These are phyloP conservation scores for Eulithis testata DNA, from an alignment of 2,888 invertebrate species.

Conservation along the genomic window DNA sequence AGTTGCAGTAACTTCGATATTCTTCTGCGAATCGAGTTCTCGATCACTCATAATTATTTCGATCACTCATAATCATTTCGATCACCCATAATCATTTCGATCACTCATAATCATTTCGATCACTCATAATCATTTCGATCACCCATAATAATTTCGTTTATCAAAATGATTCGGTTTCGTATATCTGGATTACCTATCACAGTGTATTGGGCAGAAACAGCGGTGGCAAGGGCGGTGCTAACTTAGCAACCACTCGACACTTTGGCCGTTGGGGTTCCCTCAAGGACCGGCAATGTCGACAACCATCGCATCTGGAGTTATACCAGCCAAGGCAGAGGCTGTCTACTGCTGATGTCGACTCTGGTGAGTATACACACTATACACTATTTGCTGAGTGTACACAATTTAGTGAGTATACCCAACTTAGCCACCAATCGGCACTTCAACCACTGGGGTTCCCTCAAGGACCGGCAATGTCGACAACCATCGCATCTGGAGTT, in stretches of 20 bases:
- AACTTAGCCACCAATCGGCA: conserved; percentile 72
- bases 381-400: too few species aligned
- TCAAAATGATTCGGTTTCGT: too few species aligned
- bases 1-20: too few species aligned
- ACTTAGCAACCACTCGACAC: conserved; percentile 75
- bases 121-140: too few species aligned
- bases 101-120: too few species aligned
- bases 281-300: conserved; percentile 86
- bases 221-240: conserved; percentile 61
- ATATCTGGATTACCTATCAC: conserved; percentile 26
- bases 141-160: too few species aligned
- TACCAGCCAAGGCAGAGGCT: conserved; percentile 70
- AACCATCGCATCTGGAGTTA: conserved; percentile 86
- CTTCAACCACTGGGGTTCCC: conserved; percentile 91
- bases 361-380: conserved; percentile 65
- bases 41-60: too few species aligned
- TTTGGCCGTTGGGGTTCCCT: conserved; percentile 92
- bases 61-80: too few species aligned
- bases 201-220: conserved; percentile 76
- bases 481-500: conserved; percentile 86
- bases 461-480: conserved; percentile 86
- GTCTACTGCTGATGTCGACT: conserved; percentile 73
- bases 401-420: too few species aligned
- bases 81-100: too few species aligned
- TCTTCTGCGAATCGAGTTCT: too few species aligned